These are phyloP conservation scores for Drosophila truncata DNA, from an alignment of 1,140 invertebrate genomes.

Conservation along the genomic window DNA sequence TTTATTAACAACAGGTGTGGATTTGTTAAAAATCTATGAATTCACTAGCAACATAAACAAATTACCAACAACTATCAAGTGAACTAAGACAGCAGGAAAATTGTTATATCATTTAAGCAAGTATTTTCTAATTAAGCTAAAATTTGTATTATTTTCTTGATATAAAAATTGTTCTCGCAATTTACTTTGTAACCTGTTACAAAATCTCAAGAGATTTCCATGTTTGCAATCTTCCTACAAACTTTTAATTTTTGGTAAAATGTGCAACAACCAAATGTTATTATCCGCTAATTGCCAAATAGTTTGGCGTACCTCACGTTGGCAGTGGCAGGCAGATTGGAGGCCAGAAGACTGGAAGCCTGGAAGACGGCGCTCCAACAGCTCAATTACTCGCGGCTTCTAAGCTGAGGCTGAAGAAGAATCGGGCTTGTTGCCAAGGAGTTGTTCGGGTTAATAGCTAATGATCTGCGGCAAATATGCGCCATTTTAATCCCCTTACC, in stretches of 20 bases:
- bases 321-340: conserved; percentile 39
- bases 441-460: conserved; percentile 57
- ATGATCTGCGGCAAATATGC: conserved; percentile 74
- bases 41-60: not conserved
- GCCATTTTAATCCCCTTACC: conserved; percentile 70
- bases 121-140: no score
- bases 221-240: conserved; percentile 6
- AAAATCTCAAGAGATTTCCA: not conserved
- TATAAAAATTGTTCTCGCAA: no score
- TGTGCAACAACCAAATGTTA: conserved; percentile 41
- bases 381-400: conserved; percentile 46
- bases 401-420: conserved; percentile 6
- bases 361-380: conserved; percentile 24
- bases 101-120: no score
- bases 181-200: not conserved
- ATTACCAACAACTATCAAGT: not conserved
- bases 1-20: conserved; percentile 3
- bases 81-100: not conserved
- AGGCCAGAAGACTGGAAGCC: conserved; percentile 19
- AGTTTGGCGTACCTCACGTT: conserved; percentile 51
- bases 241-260: conserved; percentile 13
- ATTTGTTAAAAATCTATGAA: conserved; percentile 1
- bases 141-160: not conserved
- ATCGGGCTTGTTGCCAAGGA: conserved; percentile 59
- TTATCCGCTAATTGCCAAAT: conserved; percentile 53